Conservation (phyloP, 2,113 vertebrate species). For the Indicator indicator region DNA sequence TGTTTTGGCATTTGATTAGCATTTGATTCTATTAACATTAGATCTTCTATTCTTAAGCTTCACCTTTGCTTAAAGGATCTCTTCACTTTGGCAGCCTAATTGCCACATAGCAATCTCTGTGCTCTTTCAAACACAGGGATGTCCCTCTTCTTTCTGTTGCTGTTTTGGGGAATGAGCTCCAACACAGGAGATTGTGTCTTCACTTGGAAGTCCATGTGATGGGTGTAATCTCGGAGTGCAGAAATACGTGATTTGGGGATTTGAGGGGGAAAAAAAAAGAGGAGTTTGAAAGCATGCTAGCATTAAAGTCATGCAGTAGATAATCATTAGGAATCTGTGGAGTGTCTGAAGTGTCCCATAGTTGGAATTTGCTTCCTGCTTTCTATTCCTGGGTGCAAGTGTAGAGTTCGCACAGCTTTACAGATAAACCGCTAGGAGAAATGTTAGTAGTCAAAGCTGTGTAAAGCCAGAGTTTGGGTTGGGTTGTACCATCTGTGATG, state of each 20-base stretch:
- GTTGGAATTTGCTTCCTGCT: not conserved
- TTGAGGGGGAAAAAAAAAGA: not conserved
- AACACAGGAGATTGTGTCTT: not conserved
- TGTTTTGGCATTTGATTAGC: not conserved
- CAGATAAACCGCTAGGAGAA: not conserved
- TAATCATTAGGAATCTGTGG: not conserved
- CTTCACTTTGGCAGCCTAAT: not conserved
- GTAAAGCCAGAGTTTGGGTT: not conserved
- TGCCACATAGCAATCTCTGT: not conserved
- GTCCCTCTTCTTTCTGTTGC: not conserved
- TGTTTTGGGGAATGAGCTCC: not conserved
- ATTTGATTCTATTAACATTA: too few relatives aligned
- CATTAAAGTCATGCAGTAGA: not conserved
- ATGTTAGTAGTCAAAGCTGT: not conserved
- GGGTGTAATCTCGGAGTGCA: not conserved
- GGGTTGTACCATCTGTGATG: not conserved
- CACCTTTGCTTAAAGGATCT: not conserved
- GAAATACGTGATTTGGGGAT: not conserved
- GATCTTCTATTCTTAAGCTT: not conserved
- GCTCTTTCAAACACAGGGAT: not conserved
- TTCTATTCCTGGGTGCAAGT: not conserved
- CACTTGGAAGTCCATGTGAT: not conserved
- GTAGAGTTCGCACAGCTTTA: not conserved
- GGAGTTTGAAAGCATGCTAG: not conserved
- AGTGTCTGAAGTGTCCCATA: not conserved